Percentiles rank a stretch among this genome's conserved stretches.
These are phyloP conservation scores for Oxycera nigricornis DNA, from an alignment of 2,888 invertebrate species.

Conservation along the genomic window DNA sequence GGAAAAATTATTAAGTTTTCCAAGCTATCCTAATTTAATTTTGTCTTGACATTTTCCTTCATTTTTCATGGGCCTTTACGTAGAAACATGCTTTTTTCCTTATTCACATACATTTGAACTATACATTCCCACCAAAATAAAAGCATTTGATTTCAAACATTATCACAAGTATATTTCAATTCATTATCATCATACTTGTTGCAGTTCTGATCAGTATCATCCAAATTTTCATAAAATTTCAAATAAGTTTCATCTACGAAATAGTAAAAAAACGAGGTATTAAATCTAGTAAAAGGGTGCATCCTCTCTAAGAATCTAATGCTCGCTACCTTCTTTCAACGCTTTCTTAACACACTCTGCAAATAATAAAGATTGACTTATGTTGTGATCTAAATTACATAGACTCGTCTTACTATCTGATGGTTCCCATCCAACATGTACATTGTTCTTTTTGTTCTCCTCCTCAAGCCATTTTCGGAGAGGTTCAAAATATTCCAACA, in stretches of 20 bases:
- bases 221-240: neutral
- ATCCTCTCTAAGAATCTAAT: neutral
- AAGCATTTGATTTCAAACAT: no score
- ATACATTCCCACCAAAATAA: no score
- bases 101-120: no score
- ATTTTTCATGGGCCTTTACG: no score
- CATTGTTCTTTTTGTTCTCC: conserved; percentile 75
- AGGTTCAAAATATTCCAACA: conserved; percentile 83
- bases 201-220: neutral
- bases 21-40: no score
- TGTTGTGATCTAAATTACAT: neutral
- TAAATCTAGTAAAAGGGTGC: neutral
- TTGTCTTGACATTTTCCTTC: no score
- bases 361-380: conserved; percentile 41
- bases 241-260: neutral
- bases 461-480: conserved; percentile 75
- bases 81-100: no score
- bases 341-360: conserved; percentile 63
- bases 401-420: conserved; percentile 59
- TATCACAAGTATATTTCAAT: neutral
- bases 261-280: neutral
- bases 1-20: no score
- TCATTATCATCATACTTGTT: neutral
- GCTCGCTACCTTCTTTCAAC: conserved; percentile 48
- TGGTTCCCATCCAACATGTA: conserved; percentile 69